phyloP scores from a whole-genome alignment of 2,113 vertebrate genomes.

The Pseudois nayaur region DNA sequence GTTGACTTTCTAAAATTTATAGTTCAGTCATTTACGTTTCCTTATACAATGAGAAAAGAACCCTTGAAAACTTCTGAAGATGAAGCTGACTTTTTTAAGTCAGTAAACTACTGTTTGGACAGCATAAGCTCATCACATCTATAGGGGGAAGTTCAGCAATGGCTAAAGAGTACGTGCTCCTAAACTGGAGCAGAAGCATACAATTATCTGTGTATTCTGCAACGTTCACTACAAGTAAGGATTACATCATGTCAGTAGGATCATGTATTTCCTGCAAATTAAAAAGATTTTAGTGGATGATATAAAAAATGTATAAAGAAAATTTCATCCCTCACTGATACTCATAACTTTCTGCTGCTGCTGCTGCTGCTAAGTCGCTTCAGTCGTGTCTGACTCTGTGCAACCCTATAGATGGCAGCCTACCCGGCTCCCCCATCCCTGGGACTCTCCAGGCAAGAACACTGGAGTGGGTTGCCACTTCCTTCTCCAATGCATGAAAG shows the following conservation, averaged over 20 bases:
- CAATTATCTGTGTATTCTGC: background rate
- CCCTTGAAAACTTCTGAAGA: background rate
- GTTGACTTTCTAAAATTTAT: background rate
- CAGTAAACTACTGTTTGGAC: background rate
- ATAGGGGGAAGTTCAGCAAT: background rate
- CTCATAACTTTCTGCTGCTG: background rate
- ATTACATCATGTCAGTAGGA: background rate
- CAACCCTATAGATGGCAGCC: no score
- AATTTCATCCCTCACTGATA: conserved; percentile 7
- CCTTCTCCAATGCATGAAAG: no score
- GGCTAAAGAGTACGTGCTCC: background rate
- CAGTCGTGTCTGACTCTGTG: accelerated
- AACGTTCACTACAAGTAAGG: background rate
- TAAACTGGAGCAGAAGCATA: background rate
- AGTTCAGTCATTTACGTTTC: background rate
- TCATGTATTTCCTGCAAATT: background rate
- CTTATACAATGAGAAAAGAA: background rate
- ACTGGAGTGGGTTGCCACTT: no score
- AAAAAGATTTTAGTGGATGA: background rate
- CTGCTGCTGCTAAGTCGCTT: no score
- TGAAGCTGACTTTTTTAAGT: conserved; percentile 11
- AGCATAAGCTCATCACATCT: background rate
- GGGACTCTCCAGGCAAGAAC: no score
- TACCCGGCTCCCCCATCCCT: no score
- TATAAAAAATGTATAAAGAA: background rate